These are phyloP conservation scores for Epinephelus lanceolatus DNA, from an alignment of 2,113 vertebrate species.

Conservation along the genomic window DNA sequence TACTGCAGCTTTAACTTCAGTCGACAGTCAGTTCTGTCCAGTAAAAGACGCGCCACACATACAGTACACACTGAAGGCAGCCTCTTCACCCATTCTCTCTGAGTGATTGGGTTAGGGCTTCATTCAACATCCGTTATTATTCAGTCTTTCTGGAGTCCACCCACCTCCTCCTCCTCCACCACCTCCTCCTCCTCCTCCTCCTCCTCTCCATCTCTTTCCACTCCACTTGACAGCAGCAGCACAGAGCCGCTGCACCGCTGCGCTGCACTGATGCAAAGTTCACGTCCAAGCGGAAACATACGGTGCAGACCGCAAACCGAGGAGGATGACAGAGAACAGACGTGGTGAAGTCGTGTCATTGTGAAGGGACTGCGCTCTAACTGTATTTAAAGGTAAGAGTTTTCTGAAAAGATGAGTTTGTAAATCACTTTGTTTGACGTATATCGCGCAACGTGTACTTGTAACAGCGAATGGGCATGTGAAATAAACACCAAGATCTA, in stretches of 20 bases:
- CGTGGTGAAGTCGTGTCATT: background rate
- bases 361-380: no score
- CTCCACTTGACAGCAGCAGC: constrained; percentile 39
- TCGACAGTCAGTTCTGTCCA: background rate
- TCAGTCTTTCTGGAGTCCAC: constrained; percentile 25
- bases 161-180: constrained; percentile 40
- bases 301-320: constrained; percentile 25
- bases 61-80: background rate
- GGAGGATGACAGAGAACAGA: background rate
- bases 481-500: background rate
- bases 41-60: background rate
- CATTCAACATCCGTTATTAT: background rate
- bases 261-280: constrained; percentile 15
- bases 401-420: background rate
- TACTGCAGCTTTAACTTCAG: no score
- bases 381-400: constrained; percentile 43
- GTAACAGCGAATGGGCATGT: background rate
- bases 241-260: background rate
- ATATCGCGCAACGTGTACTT: background rate
- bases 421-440: background rate
- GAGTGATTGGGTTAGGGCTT: background rate
- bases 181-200: constrained; percentile 26
- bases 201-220: constrained; percentile 44
- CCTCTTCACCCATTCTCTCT: background rate
- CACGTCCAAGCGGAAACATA: constrained; percentile 28